Percentiles rank a stretch among this genome's conserved stretches.
Conservation (phyloP, 2,797 vertebrate genomes). For the Pseudochirops cupreus region DNA sequence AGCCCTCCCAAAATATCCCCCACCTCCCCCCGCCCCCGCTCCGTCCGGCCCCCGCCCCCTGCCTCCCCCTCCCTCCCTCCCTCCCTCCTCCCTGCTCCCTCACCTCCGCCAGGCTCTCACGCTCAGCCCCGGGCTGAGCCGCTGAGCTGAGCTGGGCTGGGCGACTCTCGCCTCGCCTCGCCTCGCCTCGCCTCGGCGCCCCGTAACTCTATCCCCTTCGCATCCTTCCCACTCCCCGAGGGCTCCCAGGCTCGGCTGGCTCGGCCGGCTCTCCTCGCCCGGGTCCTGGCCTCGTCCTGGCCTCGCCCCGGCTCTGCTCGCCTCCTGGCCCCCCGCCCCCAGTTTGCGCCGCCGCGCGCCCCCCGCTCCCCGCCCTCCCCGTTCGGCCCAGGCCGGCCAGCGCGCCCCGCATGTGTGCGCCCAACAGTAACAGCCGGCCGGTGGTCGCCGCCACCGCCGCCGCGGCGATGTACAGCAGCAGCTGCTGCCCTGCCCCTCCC, state of each 20-base stretch:
- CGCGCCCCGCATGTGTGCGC: not conserved
- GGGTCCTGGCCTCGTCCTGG: too few relatives aligned
- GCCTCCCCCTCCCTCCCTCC: not conserved
- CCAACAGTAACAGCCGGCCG: not conserved
- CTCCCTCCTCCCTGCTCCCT: not conserved
- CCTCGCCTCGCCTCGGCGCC: slow-evolving; percentile 18
- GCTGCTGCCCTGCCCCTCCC: slow-evolving; percentile 32
- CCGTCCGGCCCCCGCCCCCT: not conserved
- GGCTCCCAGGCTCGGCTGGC: not conserved
- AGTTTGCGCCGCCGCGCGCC: not conserved
- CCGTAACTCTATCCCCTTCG: slow-evolving; percentile 54
- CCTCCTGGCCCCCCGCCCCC: not conserved
- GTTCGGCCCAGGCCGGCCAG: not conserved
- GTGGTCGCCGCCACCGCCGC: slow-evolving; percentile 31
- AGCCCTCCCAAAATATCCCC: slow-evolving; percentile 43
- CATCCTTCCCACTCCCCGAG: slow-evolving; percentile 44
- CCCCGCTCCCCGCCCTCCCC: not conserved
- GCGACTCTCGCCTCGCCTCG: not conserved
- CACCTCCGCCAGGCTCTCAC: not conserved
- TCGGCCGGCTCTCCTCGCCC: too few relatives aligned
- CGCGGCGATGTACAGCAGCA: slow-evolving; percentile 60
- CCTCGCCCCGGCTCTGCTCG: not conserved
- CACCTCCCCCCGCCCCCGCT: slow-evolving; percentile 7
- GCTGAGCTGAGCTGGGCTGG: not conserved
- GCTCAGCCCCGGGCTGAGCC: not conserved